These are phyloP conservation scores for Zaprionus taronus DNA, from an alignment of 1,140 invertebrate genomes.

Conservation along the genomic window DNA sequence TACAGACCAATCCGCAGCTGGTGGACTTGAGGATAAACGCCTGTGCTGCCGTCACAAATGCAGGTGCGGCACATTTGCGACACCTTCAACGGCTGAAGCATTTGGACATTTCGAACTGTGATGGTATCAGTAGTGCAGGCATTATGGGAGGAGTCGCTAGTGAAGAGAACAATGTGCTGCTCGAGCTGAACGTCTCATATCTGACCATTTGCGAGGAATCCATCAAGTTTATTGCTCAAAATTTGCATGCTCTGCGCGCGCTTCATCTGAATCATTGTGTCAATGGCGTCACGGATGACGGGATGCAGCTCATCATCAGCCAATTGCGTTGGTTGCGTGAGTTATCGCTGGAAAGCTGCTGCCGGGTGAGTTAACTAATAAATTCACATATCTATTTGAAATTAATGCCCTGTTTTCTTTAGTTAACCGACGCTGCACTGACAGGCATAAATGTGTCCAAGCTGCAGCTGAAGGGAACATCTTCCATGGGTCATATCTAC, in stretches of 20 bases:
- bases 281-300: slow-evolving; percentile 88
- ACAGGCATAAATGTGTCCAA: slow-evolving; percentile 86
- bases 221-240: slow-evolving; percentile 86
- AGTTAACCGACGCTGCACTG: slow-evolving; percentile 87
- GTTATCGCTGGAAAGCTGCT: slow-evolving; percentile 88
- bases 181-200: slow-evolving; percentile 87
- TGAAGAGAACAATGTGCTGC: slow-evolving; percentile 84
- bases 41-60: slow-evolving; percentile 87
- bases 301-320: slow-evolving; percentile 87
- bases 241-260: slow-evolving; percentile 86
- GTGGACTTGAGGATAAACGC: slow-evolving; percentile 86
- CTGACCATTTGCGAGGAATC: slow-evolving; percentile 87
- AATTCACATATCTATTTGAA: not conserved
- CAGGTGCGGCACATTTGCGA: slow-evolving; percentile 85
- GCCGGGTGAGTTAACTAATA: slow-evolving; percentile 85
- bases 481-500: slow-evolving; percentile 57
- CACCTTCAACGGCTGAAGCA: slow-evolving; percentile 86
- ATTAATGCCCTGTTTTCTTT: not conserved
- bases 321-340: slow-evolving; percentile 86
- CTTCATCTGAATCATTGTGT: slow-evolving; percentile 89
- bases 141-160: slow-evolving; percentile 86
- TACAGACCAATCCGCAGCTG: slow-evolving; percentile 86
- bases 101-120: slow-evolving; percentile 89
- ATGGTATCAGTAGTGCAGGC: slow-evolving; percentile 87
- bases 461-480: slow-evolving; percentile 65